These are phyloP conservation scores for Brienomyrus longianalis DNA, from an alignment of 2,113 vertebrate species.

Conservation along the genomic window DNA sequence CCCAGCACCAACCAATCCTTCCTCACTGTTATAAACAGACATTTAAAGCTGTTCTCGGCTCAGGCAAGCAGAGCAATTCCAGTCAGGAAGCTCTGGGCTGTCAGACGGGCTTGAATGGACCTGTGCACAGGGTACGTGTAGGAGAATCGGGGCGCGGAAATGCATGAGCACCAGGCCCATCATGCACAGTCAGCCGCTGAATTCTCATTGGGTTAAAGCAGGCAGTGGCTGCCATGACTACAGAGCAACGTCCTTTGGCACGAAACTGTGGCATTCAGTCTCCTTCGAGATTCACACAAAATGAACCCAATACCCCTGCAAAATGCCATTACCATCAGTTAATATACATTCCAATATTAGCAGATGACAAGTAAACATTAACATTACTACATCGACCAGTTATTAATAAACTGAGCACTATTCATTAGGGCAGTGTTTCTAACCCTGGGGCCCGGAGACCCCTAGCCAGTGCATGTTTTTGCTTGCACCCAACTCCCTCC, in stretches of 20 bases:
- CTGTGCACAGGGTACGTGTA: background rate
- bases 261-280: background rate
- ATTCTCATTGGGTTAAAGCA: background rate
- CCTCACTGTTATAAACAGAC: background rate
- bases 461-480: background rate
- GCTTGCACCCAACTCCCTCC: background rate
- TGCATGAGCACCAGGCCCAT: background rate
- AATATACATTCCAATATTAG: background rate
- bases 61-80: background rate
- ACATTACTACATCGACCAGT: background rate
- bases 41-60: background rate
- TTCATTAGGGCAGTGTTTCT: background rate
- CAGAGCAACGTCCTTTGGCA: background rate
- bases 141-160: background rate
- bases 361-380: too few species aligned
- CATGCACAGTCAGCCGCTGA: background rate
- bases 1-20: background rate
- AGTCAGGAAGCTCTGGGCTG: background rate
- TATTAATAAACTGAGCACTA: background rate
- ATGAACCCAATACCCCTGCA: background rate
- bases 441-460: background rate
- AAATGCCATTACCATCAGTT: background rate
- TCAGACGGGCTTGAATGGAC: background rate
- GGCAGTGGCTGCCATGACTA: background rate
- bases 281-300: background rate